phyloP scores from a whole-genome alignment of 2,888 invertebrate genomes.

The Disparrhopalites patrizii region DNA sequence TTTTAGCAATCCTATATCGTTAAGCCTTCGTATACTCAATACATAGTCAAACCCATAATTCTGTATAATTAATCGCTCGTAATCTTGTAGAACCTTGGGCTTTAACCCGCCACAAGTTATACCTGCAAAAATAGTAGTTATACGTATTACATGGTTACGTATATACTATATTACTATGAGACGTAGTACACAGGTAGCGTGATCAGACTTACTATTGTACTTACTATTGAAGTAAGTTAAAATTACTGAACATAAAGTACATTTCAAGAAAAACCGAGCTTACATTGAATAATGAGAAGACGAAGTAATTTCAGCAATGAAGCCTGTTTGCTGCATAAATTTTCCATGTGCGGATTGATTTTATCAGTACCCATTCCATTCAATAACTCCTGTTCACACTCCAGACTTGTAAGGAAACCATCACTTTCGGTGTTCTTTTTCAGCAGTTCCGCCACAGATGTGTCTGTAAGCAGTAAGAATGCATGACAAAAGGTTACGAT shows the following conservation, averaged over 20 bases:
- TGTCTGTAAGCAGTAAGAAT: slow-evolving; percentile 60
- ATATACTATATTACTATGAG: too few species aligned
- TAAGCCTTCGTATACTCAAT: slow-evolving; percentile 76
- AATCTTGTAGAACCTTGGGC: slow-evolving; percentile 73
- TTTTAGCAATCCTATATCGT: slow-evolving; percentile 77
- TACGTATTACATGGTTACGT: too few species aligned
- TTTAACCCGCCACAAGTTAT: slow-evolving; percentile 72
- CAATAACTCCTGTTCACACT: slow-evolving; percentile 86
- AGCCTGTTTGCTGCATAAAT: slow-evolving; percentile 79
- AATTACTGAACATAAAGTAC: too few species aligned
- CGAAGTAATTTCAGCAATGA: slow-evolving; percentile 77
- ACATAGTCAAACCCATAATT: slow-evolving; percentile 84
- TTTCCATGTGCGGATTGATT: slow-evolving; percentile 82
- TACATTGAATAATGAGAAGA: slow-evolving; percentile 77
- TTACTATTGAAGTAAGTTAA: too few species aligned
- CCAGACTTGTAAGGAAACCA: slow-evolving; percentile 72
- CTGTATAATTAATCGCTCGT: slow-evolving; percentile 69
- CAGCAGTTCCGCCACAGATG: slow-evolving; percentile 88
- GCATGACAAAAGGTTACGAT: not conserved
- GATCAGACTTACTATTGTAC: too few species aligned
- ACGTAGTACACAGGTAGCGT: not conserved
- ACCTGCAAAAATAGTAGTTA: slow-evolving; percentile 34
- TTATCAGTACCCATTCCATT: slow-evolving; percentile 89
- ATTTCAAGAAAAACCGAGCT: too few species aligned
- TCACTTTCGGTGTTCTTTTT: slow-evolving; percentile 75